phyloP scores from a whole-genome alignment of 2,888 invertebrate genomes.

The Xestia xanthographa region DNA sequence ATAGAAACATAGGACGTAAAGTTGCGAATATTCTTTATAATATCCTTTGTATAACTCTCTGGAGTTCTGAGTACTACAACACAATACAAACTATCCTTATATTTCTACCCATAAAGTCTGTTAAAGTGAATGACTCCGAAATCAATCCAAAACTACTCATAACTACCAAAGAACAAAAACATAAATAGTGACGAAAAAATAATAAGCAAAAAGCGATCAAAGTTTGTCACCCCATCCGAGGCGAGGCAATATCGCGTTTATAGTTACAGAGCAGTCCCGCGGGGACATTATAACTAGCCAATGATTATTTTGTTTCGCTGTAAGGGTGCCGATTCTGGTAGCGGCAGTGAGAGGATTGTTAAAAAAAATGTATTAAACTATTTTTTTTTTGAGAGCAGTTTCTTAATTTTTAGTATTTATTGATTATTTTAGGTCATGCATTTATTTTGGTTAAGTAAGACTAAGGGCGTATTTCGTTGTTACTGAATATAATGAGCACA shows the following conservation, averaged over 20 bases:
- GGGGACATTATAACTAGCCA: slow-evolving; percentile 86
- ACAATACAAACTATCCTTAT: neutral
- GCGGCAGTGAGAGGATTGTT: neutral
- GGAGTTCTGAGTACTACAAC: neutral
- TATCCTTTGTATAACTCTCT: neutral
- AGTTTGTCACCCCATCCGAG: slow-evolving; percentile 74
- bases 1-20: no score
- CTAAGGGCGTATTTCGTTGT: neutral
- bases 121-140: neutral
- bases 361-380: no score
- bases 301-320: slow-evolving; percentile 86
- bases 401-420: neutral
- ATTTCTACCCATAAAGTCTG: neutral
- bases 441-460: neutral
- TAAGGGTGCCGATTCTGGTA: slow-evolving; percentile 73
- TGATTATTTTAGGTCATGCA: neutral
- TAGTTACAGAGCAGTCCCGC: slow-evolving; percentile 84
- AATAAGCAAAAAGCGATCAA: slow-evolving; percentile 82
- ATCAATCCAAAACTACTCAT: slow-evolving; percentile 12
- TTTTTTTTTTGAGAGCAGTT: neutral
- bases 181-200: slow-evolving; percentile 63
- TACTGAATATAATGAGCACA: neutral
- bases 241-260: slow-evolving; percentile 83
- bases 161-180: slow-evolving; percentile 35
- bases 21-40: no score